These are phyloP conservation scores for Agrochola litura DNA, from an alignment of 2,888 invertebrate genomes.

Conservation along the genomic window DNA sequence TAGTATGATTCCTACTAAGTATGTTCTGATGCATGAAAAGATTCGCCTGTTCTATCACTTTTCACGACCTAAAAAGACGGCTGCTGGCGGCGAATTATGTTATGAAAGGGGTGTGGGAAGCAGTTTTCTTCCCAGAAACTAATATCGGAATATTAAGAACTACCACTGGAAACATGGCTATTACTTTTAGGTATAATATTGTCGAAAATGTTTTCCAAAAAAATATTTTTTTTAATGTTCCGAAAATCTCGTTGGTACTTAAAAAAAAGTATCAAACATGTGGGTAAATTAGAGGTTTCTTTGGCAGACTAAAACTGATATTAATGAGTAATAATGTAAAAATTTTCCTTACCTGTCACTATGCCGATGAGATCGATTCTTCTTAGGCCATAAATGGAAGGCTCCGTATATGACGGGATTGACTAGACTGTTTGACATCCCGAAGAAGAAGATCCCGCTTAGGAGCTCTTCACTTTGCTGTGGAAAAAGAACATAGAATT, in stretches of 20 bases:
- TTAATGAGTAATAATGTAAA: background rate
- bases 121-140: background rate
- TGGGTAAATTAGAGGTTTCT: background rate
- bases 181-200: background rate
- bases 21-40: slow-evolving; percentile 4
- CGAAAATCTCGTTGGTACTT: background rate
- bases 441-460: slow-evolving; percentile 95
- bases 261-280: background rate
- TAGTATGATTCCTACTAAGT: background rate
- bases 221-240: background rate
- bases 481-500: background rate
- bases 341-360: slow-evolving; percentile 82
- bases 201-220: background rate
- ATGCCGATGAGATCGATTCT: slow-evolving; percentile 79
- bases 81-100: background rate
- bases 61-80: background rate
- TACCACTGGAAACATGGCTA: background rate
- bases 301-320: background rate
- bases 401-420: slow-evolving; percentile 97
- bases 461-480: slow-evolving; percentile 93
- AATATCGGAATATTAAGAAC: slow-evolving; percentile 30
- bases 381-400: slow-evolving; percentile 95
- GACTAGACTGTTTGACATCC: slow-evolving; percentile 96
- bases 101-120: background rate
- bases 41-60: background rate